phyloP scores from a whole-genome alignment of 2,888 invertebrate genomes.

The Cantharis flavilabris region DNA sequence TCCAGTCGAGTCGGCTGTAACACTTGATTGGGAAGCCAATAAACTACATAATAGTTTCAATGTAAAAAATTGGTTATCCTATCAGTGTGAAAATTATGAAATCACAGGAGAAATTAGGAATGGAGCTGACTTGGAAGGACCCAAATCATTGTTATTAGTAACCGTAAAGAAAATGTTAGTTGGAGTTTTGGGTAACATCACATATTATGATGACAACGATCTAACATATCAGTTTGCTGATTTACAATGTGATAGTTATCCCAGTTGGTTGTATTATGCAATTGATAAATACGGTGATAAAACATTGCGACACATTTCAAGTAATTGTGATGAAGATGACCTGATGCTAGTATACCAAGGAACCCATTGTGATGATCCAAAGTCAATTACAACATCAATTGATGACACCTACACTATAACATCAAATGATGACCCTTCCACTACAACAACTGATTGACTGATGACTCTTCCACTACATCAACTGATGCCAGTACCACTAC shows the following conservation, averaged over 20 bases:
- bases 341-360: background rate
- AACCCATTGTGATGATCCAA: background rate
- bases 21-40: background rate
- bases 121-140: background rate
- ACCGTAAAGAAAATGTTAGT: background rate
- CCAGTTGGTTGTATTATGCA: background rate
- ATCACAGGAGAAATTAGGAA: background rate
- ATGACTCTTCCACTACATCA: no score
- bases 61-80: background rate
- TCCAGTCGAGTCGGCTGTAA: no score
- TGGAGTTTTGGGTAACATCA: background rate
- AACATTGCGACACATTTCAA: background rate
- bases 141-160: background rate
- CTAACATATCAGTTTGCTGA: background rate
- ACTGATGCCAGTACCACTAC: no score
- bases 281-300: background rate
- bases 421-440: no score
- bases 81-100: background rate
- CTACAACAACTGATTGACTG: no score
- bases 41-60: background rate
- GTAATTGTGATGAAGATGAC: background rate
- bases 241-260: background rate
- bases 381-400: no score
- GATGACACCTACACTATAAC: no score
- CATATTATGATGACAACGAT: background rate